Percentiles rank a stretch among this genome's conserved stretches.
These are phyloP conservation scores for Acleris cristana DNA, from an alignment of 2,888 invertebrate species.

Conservation along the genomic window DNA sequence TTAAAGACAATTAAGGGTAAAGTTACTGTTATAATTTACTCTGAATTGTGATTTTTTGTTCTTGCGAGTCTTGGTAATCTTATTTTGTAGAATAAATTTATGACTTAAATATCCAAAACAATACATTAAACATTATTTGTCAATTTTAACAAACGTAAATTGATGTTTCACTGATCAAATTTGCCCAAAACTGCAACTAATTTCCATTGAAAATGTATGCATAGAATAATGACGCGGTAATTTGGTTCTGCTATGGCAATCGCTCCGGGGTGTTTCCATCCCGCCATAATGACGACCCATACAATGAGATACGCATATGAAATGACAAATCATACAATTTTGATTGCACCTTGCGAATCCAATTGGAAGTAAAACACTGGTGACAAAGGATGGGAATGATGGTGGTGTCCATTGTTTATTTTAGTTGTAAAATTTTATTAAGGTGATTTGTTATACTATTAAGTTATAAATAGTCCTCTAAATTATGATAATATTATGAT, in stretches of 20 bases:
- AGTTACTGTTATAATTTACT: too few species aligned
- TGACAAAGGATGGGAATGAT: background rate
- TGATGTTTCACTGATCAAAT: background rate
- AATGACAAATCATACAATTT: constrained; percentile 9
- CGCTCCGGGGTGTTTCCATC: constrained; percentile 25
- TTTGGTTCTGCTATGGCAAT: constrained; percentile 27
- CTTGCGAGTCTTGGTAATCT: too few species aligned
- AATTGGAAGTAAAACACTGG: background rate
- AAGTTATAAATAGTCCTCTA: too few species aligned
- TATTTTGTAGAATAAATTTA: too few species aligned
- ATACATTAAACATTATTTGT: too few species aligned
- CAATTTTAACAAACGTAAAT: background rate
- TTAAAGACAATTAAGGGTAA: too few species aligned
- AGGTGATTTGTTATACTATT: too few species aligned
- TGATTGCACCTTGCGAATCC: constrained; percentile 1
- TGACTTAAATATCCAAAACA: too few species aligned
- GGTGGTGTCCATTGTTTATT: background rate
- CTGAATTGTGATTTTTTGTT: too few species aligned
- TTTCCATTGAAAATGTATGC: constrained; percentile 30
- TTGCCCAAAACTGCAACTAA: constrained; percentile 18
- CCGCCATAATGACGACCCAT: constrained; percentile 19
- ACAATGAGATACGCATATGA: constrained; percentile 11
- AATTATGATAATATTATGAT: too few species aligned
- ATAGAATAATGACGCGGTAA: constrained; percentile 29
- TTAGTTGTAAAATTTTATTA: background rate